A percentile compares a stretch with the other conserved stretches of the same genome.
Evolutionary conservation across 92 coral and sea anemone genomes (phyloP).

Genomic region (Virgularia gustaviana): DNA sequence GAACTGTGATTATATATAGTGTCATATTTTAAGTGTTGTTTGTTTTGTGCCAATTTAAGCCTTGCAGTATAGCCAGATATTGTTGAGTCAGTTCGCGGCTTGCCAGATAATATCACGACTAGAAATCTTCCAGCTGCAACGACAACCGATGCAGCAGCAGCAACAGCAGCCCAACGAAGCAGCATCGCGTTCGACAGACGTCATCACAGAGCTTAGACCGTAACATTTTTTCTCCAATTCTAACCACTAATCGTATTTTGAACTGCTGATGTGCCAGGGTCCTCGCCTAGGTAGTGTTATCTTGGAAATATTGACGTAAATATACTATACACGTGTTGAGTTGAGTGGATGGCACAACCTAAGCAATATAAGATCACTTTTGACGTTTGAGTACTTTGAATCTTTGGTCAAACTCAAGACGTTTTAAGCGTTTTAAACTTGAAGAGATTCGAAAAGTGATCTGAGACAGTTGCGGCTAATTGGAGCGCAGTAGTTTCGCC

Average conservation of each 20-base stretch:
- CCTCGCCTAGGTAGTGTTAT: too few species aligned
- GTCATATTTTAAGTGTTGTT: too few species aligned
- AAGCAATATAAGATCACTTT: not conserved
- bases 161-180: too few species aligned
- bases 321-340: too few species aligned
- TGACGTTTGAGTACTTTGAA: not conserved
- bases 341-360: too few species aligned
- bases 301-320: too few species aligned
- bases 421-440: not conserved
- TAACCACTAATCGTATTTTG: slow-evolving; percentile 39
- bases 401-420: not conserved
- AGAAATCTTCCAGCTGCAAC: slow-evolving; percentile 24
- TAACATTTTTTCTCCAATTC: not conserved
- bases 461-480: too few species aligned
- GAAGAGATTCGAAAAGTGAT: not conserved
- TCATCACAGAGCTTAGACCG: slow-evolving; percentile 24
- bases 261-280: slow-evolving; percentile 5
- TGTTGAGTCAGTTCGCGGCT: not conserved
- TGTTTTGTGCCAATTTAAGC: too few species aligned
- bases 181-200: not conserved
- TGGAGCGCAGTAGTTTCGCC: too few species aligned
- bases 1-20: too few species aligned
- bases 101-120: not conserved
- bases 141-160: too few species aligned
- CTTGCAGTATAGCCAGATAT: not conserved